Evolutionary conservation across 1,140 invertebrate genomes (phyloP), one percentile per base, ranked within the genome.

Genomic region (Aphaenogaster ashmeadi): DNA sequence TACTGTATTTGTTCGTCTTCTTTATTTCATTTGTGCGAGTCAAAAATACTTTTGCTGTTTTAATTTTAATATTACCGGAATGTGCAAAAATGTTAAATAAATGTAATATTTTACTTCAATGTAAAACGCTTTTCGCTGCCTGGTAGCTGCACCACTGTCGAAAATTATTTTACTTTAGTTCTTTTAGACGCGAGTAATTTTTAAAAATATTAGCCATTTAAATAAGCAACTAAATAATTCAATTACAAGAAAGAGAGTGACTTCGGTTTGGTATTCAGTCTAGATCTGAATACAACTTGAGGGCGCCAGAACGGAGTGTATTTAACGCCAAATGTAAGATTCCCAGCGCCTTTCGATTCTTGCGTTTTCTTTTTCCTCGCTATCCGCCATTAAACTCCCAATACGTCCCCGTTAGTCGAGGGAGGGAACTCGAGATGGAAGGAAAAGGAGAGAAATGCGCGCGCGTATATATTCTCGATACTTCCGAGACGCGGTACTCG

Each of bases 381-480:
- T 41, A 33, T 83, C 21, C 41, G 21, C 21, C 38, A 83, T 81
- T 81, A 81, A 71, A 81, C 15, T 56, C 15, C 18, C 79, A 47
- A 83, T 72, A 83, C 41, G 52, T 41, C 54, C 3, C 13, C 15
- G 27, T 27, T 13, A 21, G 21, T 74, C 13, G 69, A 47, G 21
- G 41, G 6, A 62, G 54, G n/a, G 27, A n/a, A 81, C 27, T 74
- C 36, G 67, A 74, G 21, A 69, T 33, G 60, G 44, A 80, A 36
- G 33, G 50, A 47, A 27, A 41, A 9, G 36, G 11, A 71, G 27
- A 56, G 11, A 47, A n/a, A 54, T n/a, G 21, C 41, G 66, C 36
- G 41, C 18, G 41, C 4, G 13, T 74, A 38, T 60, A 54, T 86
- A 78, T 79, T 86, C 58, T 47, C 44, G 56, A 78, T 79, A 79